These are phyloP conservation scores for Etheostoma nigrum DNA, from an alignment of 2,797 vertebrate species.

Conservation along the genomic window DNA sequence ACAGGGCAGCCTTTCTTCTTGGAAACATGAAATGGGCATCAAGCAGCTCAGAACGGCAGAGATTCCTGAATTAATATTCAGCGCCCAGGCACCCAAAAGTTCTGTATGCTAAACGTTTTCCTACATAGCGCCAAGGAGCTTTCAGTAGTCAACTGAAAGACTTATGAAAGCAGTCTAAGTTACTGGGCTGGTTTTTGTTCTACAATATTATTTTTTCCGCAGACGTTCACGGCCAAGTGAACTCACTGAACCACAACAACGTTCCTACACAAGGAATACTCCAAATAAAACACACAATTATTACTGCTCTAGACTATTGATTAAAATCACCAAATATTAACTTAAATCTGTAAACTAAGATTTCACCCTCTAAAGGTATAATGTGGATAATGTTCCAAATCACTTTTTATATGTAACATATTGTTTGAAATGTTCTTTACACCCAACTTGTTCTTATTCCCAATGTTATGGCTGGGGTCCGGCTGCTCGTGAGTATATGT, in stretches of 20 bases:
- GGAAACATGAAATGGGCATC: too few species aligned
- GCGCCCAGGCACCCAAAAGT: too few species aligned
- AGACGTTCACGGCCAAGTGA: not conserved
- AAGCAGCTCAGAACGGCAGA: too few species aligned
- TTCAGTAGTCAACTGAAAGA: constrained; percentile 27
- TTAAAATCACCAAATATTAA: not conserved
- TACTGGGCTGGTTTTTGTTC: not conserved
- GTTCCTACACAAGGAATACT: not conserved
- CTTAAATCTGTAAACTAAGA: not conserved
- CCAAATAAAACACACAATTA: not conserved
- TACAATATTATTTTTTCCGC: not conserved
- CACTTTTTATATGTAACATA: too few species aligned
- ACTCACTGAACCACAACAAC: constrained; percentile 12
- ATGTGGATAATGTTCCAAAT: not conserved
- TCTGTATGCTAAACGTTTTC: too few species aligned
- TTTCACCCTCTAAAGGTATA: not conserved
- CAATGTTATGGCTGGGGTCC: too few species aligned
- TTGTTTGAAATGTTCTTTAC: too few species aligned
- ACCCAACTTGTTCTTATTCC: too few species aligned
- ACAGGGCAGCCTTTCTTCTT: too few species aligned
- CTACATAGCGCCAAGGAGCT: constrained; percentile 19
- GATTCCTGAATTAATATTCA: too few species aligned
- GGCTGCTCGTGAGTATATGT: too few species aligned
- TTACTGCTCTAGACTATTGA: not conserved
- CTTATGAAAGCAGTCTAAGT: constrained; percentile 12